phyloP scores from a whole-genome alignment of 2,113 vertebrate species.

The Zingel zingel region DNA sequence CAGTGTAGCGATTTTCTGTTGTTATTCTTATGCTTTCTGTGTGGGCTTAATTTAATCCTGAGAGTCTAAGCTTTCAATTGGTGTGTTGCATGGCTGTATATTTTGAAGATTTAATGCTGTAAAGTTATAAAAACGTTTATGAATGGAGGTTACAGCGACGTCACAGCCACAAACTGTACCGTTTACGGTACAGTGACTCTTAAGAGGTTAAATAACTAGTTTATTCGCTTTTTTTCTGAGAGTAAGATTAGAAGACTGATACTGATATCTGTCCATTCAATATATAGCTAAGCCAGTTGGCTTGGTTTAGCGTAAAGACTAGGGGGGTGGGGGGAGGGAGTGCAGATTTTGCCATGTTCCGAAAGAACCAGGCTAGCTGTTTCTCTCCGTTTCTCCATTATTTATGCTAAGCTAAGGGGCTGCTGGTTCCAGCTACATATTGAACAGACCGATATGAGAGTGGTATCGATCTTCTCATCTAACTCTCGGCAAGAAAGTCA shows the following conservation, averaged over 20 bases:
- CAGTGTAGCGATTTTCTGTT: no score
- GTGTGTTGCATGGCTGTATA: no score
- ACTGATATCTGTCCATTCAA: background rate
- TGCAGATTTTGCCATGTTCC: background rate
- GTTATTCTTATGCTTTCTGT: no score
- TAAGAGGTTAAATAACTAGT: background rate
- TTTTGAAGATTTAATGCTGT: no score
- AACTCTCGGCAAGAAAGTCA: background rate
- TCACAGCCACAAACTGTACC: no score
- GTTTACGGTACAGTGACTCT: no score
- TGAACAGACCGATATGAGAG: background rate
- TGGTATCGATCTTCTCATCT: background rate
- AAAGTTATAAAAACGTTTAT: no score
- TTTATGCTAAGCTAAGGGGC: background rate
- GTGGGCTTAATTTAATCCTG: no score
- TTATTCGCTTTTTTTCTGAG: background rate
- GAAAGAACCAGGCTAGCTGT: background rate
- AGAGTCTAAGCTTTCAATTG: no score
- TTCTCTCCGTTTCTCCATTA: background rate
- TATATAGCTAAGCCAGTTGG: background rate
- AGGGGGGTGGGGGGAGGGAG: no score
- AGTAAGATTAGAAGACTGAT: background rate
- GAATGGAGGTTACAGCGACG: no score
- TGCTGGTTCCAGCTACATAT: background rate
- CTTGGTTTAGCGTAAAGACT: background rate